Percentiles rank a stretch among this genome's conserved stretches.
phyloP scores from a whole-genome alignment of 2,113 vertebrate species.

The Trogon melanurus region DNA sequence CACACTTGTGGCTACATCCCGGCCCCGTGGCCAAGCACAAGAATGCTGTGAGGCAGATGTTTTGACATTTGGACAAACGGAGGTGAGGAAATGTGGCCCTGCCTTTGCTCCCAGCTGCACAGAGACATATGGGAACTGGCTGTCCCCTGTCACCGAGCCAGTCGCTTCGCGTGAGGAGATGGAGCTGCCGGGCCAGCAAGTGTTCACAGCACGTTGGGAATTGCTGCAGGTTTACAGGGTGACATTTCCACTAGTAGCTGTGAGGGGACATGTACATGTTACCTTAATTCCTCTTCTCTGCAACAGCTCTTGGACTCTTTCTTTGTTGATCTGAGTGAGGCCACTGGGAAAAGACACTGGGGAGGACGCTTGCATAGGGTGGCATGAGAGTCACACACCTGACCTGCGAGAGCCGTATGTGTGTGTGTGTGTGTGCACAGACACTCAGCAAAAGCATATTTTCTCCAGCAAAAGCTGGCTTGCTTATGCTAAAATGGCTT shows the following conservation, averaged over 20 bases:
- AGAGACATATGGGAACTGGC: neutral
- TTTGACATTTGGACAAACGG: neutral
- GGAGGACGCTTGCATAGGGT: neutral
- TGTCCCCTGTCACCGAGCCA: neutral
- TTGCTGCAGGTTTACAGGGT: slow-evolving; percentile 8
- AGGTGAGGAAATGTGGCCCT: neutral
- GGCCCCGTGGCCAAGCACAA: neutral
- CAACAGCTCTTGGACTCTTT: neutral
- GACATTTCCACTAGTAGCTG: slow-evolving; percentile 41
- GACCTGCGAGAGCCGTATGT: neutral
- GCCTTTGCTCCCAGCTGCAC: neutral
- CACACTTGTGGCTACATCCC: fast-evolving
- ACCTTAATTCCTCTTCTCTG: neutral
- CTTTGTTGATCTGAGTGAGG: neutral
- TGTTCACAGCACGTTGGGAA: neutral
- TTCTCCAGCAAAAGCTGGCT: slow-evolving; percentile 31
- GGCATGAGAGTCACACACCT: neutral
- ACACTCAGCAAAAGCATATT: neutral
- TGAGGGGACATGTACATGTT: neutral
- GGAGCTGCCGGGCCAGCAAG: neutral
- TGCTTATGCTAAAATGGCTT: slow-evolving; percentile 42
- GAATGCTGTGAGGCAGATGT: neutral
- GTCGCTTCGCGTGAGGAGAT: neutral
- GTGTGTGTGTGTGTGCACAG: neutral
- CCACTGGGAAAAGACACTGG: neutral